A percentile compares a stretch with the other conserved stretches of the same genome.
Evolutionary conservation across 2,797 vertebrate species (phyloP).

Genomic region (Chelon auratus): DNA sequence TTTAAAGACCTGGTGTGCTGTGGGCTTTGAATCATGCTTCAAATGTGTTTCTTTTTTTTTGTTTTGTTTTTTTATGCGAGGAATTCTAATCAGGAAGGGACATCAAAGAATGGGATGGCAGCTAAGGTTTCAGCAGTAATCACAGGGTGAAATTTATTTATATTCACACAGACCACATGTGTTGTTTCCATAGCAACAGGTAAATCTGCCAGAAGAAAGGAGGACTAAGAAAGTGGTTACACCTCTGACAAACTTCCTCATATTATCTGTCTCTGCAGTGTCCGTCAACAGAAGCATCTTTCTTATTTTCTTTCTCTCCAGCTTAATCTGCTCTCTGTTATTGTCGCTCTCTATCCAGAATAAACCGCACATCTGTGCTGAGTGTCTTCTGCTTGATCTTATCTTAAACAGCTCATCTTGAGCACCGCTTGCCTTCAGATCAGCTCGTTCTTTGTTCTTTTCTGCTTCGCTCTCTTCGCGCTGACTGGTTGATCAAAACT

Average conservation of each 20-base stretch:
- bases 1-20: constrained; percentile 15
- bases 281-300: constrained; percentile 27
- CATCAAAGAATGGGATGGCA: constrained; percentile 11
- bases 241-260: constrained; percentile 48
- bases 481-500: constrained; percentile 53
- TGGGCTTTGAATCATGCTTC: constrained; percentile 30
- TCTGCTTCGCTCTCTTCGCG: constrained; percentile 23
- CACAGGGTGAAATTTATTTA: constrained; percentile 45
- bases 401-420: constrained; percentile 51
- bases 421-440: constrained; percentile 59
- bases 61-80: not conserved
- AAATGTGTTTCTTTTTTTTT: not conserved
- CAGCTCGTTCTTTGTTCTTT: constrained; percentile 56
- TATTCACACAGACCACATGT: constrained; percentile 40
- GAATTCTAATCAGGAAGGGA: not conserved
- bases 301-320: constrained; percentile 1
- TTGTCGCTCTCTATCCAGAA: constrained; percentile 19
- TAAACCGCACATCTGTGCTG: constrained; percentile 32
- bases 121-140: constrained; percentile 48
- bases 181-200: constrained; percentile 74
- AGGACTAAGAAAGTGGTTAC: constrained; percentile 29
- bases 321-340: constrained; percentile 22
- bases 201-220: constrained; percentile 39
- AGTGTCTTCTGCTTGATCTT: constrained; percentile 49
- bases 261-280: constrained; percentile 19